Evolutionary conservation across 2,888 invertebrate genomes (phyloP).

Genomic region (Sipunculus nudus): DNA sequence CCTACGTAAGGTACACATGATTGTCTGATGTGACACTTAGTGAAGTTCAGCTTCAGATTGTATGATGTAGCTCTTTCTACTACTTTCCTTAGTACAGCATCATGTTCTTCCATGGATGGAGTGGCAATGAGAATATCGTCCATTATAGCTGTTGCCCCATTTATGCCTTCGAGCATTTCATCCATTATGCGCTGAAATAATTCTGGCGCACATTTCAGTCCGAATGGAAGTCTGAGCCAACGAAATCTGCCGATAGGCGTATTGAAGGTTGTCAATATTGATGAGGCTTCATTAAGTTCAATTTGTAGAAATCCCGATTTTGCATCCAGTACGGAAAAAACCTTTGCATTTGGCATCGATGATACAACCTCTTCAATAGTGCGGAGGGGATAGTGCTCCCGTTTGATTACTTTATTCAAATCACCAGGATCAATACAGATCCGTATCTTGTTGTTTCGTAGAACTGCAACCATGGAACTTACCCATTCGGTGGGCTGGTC

Average conservation of each 20-base stretch:
- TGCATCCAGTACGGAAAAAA: constrained; percentile 42
- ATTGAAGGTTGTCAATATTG: constrained; percentile 43
- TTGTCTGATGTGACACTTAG: too few relatives aligned
- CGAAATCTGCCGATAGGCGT: constrained; percentile 40
- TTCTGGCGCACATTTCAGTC: constrained; percentile 40
- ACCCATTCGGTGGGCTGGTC: constrained; percentile 42
- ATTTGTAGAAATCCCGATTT: constrained; percentile 44
- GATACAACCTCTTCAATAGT: constrained; percentile 42
- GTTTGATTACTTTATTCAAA: constrained; percentile 33
- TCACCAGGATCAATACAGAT: constrained; percentile 41
- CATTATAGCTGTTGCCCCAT: too few relatives aligned
- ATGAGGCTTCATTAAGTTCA: constrained; percentile 35
- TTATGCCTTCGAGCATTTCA: too few relatives aligned
- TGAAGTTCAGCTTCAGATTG: too few relatives aligned
- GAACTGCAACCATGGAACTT: constrained; percentile 38
- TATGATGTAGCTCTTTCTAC: too few relatives aligned
- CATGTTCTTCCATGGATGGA: too few relatives aligned
- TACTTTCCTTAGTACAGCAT: too few relatives aligned
- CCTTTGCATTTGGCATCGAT: constrained; percentile 36
- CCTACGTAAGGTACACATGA: too few relatives aligned
- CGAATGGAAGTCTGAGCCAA: constrained; percentile 41
- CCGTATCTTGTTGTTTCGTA: constrained; percentile 35
- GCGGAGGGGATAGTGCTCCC: constrained; percentile 38
- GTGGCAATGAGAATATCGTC: too few relatives aligned
- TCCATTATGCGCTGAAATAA: too few relatives aligned